Conservation (phyloP, 2,888 invertebrate genomes). For the Lissonota sp. region DNA sequence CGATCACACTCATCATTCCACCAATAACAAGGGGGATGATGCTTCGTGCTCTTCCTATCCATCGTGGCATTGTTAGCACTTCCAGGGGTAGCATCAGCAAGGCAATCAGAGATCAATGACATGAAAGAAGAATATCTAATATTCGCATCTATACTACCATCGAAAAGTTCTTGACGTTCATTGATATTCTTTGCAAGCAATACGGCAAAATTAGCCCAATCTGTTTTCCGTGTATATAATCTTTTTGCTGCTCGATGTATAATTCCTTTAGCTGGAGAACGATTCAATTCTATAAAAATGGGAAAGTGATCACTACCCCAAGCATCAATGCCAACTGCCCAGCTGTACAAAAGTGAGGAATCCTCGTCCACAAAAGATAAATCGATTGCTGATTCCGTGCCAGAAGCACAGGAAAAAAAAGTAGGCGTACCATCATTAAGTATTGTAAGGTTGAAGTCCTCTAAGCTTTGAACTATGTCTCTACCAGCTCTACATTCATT, state of each 20-base stretch:
- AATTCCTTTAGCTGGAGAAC: background rate
- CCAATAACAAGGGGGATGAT: slow-evolving; percentile 6
- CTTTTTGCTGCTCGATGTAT: background rate
- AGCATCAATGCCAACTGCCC: background rate
- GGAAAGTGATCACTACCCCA: slow-evolving; percentile 36
- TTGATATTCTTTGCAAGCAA: background rate
- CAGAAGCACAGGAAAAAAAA: slow-evolving; percentile 6
- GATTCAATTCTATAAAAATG: slow-evolving; percentile 1
- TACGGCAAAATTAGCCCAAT: slow-evolving; percentile 16
- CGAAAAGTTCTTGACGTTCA: background rate
- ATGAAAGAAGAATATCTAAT: slow-evolving; percentile 2
- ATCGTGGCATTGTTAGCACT: background rate
- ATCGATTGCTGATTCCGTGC: slow-evolving; percentile 29
- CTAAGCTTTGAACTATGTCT: background rate
- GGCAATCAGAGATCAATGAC: background rate
- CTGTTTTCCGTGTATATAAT: slow-evolving; percentile 3
- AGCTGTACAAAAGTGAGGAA: background rate
- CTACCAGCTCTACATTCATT: slow-evolving; percentile 2
- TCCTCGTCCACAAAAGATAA: background rate
- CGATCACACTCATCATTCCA: slow-evolving; percentile 17
- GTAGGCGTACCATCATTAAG: slow-evolving; percentile 5
- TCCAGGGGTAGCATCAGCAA: background rate
- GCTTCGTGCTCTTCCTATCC: background rate
- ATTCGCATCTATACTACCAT: background rate
- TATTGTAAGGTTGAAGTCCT: background rate